These are phyloP conservation scores for Riptortus pedestris DNA, from an alignment of 1,140 invertebrate genomes.

Conservation along the genomic window DNA sequence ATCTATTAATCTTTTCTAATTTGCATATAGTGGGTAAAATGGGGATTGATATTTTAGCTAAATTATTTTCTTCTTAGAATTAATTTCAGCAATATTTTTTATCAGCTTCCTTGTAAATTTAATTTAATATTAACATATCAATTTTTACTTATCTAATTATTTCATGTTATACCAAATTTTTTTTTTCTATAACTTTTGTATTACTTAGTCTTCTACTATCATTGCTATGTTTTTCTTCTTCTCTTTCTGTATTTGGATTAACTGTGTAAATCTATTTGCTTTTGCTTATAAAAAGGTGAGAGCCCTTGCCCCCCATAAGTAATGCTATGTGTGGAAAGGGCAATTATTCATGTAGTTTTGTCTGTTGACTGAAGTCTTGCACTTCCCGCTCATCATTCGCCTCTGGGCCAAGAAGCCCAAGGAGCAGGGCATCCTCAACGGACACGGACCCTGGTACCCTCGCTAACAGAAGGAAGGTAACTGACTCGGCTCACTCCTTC, in stretches of 20 bases:
- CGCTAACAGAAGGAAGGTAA: constrained; percentile 37
- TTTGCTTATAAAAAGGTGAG: neutral
- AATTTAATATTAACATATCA: neutral
- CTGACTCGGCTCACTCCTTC: neutral
- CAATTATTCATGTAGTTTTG: constrained; percentile 12
- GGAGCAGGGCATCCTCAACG: constrained; percentile 38
- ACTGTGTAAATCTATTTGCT: neutral
- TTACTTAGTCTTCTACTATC: neutral
- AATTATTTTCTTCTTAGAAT: too few relatives aligned
- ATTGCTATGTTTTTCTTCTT: neutral
- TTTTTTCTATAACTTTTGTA: neutral
- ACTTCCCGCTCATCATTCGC: constrained; percentile 38
- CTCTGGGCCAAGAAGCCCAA: constrained; percentile 32
- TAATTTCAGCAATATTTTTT: neutral
- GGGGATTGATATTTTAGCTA: too few relatives aligned
- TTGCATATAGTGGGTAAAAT: too few relatives aligned
- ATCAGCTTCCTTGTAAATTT: neutral
- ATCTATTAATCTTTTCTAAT: too few relatives aligned
- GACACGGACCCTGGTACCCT: constrained; percentile 39
- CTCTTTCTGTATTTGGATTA: neutral
- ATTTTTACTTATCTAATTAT: neutral
- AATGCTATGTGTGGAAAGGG: neutral
- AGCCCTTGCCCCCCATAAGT: neutral
- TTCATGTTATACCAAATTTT: neutral
- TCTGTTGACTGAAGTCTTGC: constrained; percentile 37